Conservation (phyloP, 2,113 vertebrate species). For the Neomonachus schauinslandi region DNA sequence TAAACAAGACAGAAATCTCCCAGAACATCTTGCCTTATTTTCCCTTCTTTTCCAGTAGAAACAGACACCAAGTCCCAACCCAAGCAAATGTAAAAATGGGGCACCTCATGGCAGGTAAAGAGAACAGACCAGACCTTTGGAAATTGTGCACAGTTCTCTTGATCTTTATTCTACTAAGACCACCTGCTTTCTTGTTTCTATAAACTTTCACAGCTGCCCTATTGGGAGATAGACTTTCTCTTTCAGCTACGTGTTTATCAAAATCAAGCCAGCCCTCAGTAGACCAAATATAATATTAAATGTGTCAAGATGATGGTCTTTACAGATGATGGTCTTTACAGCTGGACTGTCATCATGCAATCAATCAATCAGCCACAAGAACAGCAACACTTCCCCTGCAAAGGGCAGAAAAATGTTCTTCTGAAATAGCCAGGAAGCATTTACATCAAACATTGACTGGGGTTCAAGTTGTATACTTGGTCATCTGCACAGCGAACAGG, state of each 20-base stretch:
- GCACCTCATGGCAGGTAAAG: not conserved
- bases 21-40: not conserved
- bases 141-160: not conserved
- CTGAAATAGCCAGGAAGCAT: not conserved
- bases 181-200: slow-evolving; percentile 59
- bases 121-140: slow-evolving; percentile 40
- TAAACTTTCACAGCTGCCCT: not conserved
- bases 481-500: not conserved
- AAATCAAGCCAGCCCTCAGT: slow-evolving; percentile 43
- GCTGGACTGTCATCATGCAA: not conserved
- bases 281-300: slow-evolving; percentile 56
- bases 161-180: slow-evolving; percentile 40
- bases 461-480: not conserved
- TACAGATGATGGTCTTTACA: slow-evolving; percentile 55
- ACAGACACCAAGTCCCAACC: not conserved
- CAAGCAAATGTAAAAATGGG: slow-evolving; percentile 21
- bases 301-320: slow-evolving; percentile 64
- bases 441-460: not conserved
- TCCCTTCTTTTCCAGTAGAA: not conserved
- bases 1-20: slow-evolving; percentile 45
- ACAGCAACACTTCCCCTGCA: not conserved
- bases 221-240: not conserved
- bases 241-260: slow-evolving; percentile 59
- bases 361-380: slow-evolving; percentile 50
- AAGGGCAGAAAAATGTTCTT: slow-evolving; percentile 27